A percentile compares a stretch with the other conserved stretches of the same genome.
These are phyloP conservation scores for Pimephales promelas DNA, from an alignment of 2,113 vertebrate species.

Conservation along the genomic window DNA sequence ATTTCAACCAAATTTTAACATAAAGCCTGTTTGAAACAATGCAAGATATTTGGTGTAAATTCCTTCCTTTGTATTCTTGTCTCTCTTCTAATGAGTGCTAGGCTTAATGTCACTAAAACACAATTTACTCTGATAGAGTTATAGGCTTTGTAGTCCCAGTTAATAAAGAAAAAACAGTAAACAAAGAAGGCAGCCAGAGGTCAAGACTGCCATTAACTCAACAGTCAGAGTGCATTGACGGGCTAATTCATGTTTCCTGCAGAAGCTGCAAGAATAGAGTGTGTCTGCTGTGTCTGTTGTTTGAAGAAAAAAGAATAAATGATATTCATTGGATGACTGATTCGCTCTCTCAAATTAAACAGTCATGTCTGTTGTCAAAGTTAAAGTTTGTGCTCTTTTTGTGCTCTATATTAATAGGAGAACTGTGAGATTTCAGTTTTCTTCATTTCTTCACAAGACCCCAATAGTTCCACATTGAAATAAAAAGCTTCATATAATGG, in stretches of 20 bases:
- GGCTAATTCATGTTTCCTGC: slow-evolving; percentile 83
- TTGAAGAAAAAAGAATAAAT: background rate
- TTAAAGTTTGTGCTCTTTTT: background rate
- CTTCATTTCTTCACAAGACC: background rate
- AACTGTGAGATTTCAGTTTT: background rate
- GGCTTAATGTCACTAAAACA: background rate
- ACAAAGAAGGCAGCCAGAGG: slow-evolving; percentile 75
- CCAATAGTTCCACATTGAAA: too few relatives aligned
- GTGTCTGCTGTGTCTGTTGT: slow-evolving; percentile 43
- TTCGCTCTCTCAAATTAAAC: slow-evolving; percentile 66
- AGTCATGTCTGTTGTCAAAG: background rate
- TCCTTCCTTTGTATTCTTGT: background rate
- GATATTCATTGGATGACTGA: background rate
- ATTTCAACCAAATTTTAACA: background rate
- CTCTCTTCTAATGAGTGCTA: background rate
- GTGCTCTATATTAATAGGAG: background rate
- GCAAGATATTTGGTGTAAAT: background rate
- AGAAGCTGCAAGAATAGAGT: slow-evolving; percentile 69
- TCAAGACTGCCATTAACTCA: slow-evolving; percentile 76
- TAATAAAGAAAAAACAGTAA: slow-evolving; percentile 80
- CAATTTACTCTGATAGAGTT: background rate
- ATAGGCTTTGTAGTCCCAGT: slow-evolving; percentile 27
- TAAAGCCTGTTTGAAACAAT: background rate
- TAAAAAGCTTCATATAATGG: background rate
- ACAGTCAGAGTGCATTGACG: slow-evolving; percentile 77